Percentiles rank a stretch among this genome's conserved stretches.
phyloP scores from a whole-genome alignment of 2,888 invertebrate species.

The Pyrrhosoma nymphula region DNA sequence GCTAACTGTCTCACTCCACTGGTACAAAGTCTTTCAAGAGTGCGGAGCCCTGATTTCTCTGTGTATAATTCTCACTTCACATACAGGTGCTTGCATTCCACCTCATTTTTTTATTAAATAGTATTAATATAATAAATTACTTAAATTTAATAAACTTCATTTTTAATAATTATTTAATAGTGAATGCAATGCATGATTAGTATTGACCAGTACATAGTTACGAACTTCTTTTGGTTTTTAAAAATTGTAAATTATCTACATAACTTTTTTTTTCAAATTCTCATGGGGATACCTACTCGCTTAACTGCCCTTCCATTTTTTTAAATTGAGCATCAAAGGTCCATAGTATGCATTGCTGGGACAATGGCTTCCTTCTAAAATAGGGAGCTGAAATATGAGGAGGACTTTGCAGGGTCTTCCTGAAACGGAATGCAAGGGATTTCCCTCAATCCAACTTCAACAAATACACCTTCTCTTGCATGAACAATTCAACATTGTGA shows the following conservation, averaged over 20 bases:
- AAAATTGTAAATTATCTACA: conserved; percentile 61
- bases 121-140: conserved; percentile 61
- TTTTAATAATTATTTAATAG: conserved; percentile 60
- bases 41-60: conserved; percentile 38
- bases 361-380: conserved; percentile 38
- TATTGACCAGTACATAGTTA: conserved; percentile 63
- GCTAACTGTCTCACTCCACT: conserved; percentile 37
- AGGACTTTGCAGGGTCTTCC: conserved; percentile 35
- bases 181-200: conserved; percentile 61
- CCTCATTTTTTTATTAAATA: conserved; percentile 37
- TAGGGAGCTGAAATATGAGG: conserved; percentile 49
- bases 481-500: not conserved
- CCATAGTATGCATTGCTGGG: conserved; percentile 17
- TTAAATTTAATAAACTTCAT: conserved; percentile 59
- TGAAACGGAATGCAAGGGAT: not conserved
- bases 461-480: conserved; percentile 7
- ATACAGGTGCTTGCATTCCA: conserved; percentile 42
- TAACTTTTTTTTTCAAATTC: conserved; percentile 43
- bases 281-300: not conserved
- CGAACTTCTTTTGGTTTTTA: conserved; percentile 39
- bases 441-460: conserved; percentile 35
- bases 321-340: conserved; percentile 56
- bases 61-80: conserved; percentile 50
- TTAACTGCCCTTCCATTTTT: conserved; percentile 25
- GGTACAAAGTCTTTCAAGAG: conserved; percentile 53